Conservation (phyloP, 2,113 vertebrate genomes). For the Smithornis capensis region DNA sequence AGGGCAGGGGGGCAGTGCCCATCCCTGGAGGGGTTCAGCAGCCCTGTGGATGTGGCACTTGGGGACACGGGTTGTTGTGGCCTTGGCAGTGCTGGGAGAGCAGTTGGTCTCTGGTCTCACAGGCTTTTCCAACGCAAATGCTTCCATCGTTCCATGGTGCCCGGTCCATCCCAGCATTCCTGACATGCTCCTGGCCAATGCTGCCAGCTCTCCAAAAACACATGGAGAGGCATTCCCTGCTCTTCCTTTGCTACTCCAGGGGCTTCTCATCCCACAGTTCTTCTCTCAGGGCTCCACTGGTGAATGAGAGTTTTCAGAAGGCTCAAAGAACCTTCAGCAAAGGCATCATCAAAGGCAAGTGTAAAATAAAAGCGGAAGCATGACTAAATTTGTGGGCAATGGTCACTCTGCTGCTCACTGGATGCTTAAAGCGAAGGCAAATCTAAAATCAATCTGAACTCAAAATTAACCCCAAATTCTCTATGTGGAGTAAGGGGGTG, state of each 20-base stretch:
- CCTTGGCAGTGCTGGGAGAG: not conserved
- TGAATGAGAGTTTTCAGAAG: not conserved
- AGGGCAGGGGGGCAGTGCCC: not conserved
- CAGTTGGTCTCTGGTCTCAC: not conserved
- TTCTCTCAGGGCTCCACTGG: not conserved
- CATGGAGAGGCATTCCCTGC: not conserved
- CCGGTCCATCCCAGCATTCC: not conserved
- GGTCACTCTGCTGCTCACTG: not conserved
- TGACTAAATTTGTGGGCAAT: fast-evolving
- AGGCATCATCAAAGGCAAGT: not conserved
- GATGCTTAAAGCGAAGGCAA: not conserved
- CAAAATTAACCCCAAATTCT: not conserved
- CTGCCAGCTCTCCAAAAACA: not conserved
- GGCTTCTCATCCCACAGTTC: not conserved
- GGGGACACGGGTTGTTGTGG: not conserved
- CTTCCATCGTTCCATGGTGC: not conserved
- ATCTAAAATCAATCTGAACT: not conserved
- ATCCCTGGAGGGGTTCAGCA: not conserved
- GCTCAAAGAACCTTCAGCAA: not conserved
- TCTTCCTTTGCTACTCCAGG: not conserved
- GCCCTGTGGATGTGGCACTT: not conserved
- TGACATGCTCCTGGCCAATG: not conserved
- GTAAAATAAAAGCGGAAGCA: not conserved
- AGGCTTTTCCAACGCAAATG: not conserved
- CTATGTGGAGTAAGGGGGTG: too few species aligned